These are phyloP conservation scores for Pandemis cinnamomeana DNA, from an alignment of 2,888 invertebrate species.

Conservation along the genomic window DNA sequence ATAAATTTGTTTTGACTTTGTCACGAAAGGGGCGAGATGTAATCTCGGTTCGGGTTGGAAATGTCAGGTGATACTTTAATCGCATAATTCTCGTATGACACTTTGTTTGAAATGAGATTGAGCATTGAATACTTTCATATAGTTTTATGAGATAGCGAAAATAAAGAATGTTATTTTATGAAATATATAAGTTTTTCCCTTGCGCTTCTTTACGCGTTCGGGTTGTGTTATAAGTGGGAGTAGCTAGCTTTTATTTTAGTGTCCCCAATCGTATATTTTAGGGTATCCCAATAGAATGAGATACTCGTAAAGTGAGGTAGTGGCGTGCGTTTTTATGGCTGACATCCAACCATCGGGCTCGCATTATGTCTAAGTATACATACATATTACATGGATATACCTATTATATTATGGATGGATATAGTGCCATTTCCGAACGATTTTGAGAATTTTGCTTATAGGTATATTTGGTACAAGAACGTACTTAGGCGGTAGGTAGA, in stretches of 20 bases:
- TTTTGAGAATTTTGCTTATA: too few species aligned
- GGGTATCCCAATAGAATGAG: constrained; percentile 20
- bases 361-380: background rate
- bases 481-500: too few species aligned
- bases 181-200: background rate
- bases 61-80: constrained; percentile 13
- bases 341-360: background rate
- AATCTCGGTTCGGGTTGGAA: constrained; percentile 9
- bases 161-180: background rate
- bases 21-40: constrained; percentile 4
- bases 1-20: constrained; percentile 6
- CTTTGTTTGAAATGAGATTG: constrained; percentile 3
- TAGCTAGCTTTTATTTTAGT: constrained; percentile 11
- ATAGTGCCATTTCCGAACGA: too few species aligned
- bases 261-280: constrained; percentile 16
- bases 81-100: background rate
- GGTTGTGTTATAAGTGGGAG: constrained; percentile 3
- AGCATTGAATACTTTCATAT: background rate
- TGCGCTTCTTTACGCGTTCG: background rate
- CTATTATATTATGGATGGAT: too few species aligned
- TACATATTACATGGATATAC: too few species aligned
- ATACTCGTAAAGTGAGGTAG: constrained; percentile 22
- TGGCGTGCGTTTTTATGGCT: constrained; percentile 17
- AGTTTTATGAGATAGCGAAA: background rate
- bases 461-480: too few species aligned